Evolutionary conservation across 2,888 invertebrate genomes (phyloP).

Genomic region (Hirtodrosophila alboralis): DNA sequence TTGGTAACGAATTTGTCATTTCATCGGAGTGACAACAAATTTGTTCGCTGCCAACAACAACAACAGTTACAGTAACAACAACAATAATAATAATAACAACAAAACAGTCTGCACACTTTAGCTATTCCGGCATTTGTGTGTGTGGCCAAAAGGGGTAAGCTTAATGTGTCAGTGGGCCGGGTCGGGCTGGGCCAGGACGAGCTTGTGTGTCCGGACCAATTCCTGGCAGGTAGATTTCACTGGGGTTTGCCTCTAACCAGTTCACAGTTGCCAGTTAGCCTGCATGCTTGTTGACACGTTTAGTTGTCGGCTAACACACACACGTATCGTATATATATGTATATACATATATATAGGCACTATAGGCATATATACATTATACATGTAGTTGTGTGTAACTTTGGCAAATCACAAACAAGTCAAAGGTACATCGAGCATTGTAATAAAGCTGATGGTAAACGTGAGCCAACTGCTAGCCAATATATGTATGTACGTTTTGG

Average conservation of each 20-base stretch:
- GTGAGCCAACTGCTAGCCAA: constrained; percentile 6
- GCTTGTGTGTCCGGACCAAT: constrained; percentile 47
- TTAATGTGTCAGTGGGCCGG: constrained; percentile 70
- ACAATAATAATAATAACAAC: constrained; percentile 30
- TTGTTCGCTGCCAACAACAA: constrained; percentile 42
- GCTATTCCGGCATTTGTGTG: constrained; percentile 42
- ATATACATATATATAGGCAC: constrained; percentile 1
- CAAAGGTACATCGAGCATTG: constrained; percentile 58
- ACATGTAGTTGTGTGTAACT: constrained; percentile 20
- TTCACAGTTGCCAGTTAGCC: constrained; percentile 63
- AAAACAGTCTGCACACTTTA: constrained; percentile 28
- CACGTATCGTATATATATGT: constrained; percentile 15
- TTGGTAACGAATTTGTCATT: constrained; percentile 74
- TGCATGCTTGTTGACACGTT: constrained; percentile 77
- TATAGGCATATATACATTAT: constrained; percentile 6
- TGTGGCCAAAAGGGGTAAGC: constrained; percentile 58
- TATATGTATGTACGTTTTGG: too few species aligned
- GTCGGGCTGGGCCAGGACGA: constrained; percentile 3
- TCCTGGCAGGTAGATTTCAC: constrained; percentile 41
- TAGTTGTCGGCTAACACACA: constrained; percentile 61
- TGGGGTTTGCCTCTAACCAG: constrained; percentile 6
- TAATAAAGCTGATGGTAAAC: constrained; percentile 45
- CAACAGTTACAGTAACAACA: constrained; percentile 33
- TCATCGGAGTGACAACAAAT: constrained; percentile 71
- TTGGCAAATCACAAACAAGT: constrained; percentile 70